Evolutionary conservation across 1,140 invertebrate species (phyloP), one percentile per base, ranked within the genome.

Genomic region (Heliconius eleuchia): DNA sequence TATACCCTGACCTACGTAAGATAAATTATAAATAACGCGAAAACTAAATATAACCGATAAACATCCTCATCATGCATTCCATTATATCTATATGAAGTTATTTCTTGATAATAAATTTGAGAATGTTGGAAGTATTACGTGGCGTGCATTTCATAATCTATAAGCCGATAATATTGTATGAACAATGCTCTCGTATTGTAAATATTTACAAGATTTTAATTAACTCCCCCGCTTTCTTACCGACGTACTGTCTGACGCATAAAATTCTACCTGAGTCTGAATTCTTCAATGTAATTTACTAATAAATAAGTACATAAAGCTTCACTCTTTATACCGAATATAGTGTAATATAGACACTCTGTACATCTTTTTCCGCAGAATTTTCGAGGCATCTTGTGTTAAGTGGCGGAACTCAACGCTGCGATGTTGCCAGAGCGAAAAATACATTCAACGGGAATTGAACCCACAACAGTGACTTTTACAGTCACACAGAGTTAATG

Each of bases 131-230:
- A 66, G 60, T 13, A 66, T 66, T 66, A 66, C 60, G 60, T 66
- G 23, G 60, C 23, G 30, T 66, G 60, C 60, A 74, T 57, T 74
- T 74, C 73, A 74, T 37, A 74, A 55, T 72, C 72, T 71, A 13
- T 77, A 77, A 77, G 70, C 76, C 71, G 76, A 55, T 74, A 74
- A 74, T 74, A 57, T 19, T 55, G 73, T 74, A 66, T 30, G 60
- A 66, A 66, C 60, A 66, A 66, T 66, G 60, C 60, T 66, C 27
- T 27, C 9, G n/a, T 27, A 66, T 30, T 66, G 60, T 66, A 66
- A 66, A 66, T 66, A 66, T 66, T 66, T 66, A 66, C n/a, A 5
- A 30, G 23, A 66, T 27, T 57, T 66, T 66, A 66, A 66, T 66
- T 66, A 66, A 66, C 30, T 66, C 11, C 1, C 60, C 11, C 9